Base-by-base conservation (phyloP, 2,888 invertebrate genomes). In the Pinctada fucata region DNA sequence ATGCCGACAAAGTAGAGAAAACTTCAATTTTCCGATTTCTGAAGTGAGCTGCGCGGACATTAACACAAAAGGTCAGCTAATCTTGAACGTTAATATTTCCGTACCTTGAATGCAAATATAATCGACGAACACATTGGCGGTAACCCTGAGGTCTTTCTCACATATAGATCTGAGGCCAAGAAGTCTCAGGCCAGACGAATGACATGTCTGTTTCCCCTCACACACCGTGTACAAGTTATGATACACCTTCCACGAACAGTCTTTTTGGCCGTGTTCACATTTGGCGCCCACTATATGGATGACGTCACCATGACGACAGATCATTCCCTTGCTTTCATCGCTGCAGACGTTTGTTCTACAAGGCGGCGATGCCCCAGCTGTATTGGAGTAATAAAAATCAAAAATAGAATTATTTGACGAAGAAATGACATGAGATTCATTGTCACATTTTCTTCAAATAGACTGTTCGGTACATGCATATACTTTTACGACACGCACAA, bases 311-410 rank as follows among this genome's bases (percentile, higher is more conserved):
- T 78, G 72, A 1, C 77, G 82, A 77, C 86, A 85, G 10, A 79
- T 74, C 13, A 86, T 69, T 10, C 79, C 81, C 4, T 76, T 69
- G 31, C 79, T 81, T 31, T 84, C 82, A 8, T 79, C 74, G 47
- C 84, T 83, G 63, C 86, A 86, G 4, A 86, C 66, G 66, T 86
- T 85, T 16, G 83, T 84, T 8, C 86, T 82, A 69, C 86, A 86
- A 2, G 81, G 69, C 10, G 81, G 81, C 0, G 67, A 64, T 8
- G 48, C 10, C n/a, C 68, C 8, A 50, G 51, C 81, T 81, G 67
- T 51, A 74, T 73, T 67, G 49, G 13, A 72, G 16, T 31, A 64
- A 64, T 64, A 5, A 45, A 10, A 71, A 5, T 8, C 50, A 10
- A 10, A 65, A 71, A 16, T 48, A 48, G n/a, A 63, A n/a, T 5